Conservation (phyloP, 2,113 vertebrate species). For the Rhadina sibilatrix region DNA sequence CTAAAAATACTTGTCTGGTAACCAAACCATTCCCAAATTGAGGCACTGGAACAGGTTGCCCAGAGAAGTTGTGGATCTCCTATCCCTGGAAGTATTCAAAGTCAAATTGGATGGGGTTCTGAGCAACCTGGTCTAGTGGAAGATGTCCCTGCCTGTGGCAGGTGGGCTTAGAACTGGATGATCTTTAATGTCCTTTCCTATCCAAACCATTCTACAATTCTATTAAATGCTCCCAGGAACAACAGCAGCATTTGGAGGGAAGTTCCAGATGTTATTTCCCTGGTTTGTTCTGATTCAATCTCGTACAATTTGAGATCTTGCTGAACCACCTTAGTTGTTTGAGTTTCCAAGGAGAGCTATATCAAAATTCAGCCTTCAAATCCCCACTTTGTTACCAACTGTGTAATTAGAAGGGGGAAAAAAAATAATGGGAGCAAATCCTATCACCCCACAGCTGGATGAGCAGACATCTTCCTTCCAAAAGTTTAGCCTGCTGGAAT, state of each 20-base stretch:
- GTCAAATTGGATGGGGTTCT: background rate
- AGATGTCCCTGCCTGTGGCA: background rate
- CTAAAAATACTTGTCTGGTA: background rate
- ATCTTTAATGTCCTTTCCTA: background rate
- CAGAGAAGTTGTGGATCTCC: background rate
- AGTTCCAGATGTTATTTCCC: background rate
- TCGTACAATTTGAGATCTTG: background rate
- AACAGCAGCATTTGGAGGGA: background rate
- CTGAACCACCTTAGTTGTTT: background rate
- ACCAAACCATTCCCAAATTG: background rate
- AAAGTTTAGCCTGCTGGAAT: background rate
- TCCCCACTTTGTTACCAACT: background rate
- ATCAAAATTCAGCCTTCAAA: background rate
- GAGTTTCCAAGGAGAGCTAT: background rate
- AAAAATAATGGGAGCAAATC: background rate
- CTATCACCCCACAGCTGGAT: background rate
- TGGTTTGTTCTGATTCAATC: background rate
- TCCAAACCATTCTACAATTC: background rate
- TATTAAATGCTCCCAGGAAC: background rate
- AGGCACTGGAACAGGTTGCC: background rate
- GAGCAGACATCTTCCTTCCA: background rate
- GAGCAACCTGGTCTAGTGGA: background rate
- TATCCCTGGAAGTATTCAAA: background rate
- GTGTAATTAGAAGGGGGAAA: background rate
- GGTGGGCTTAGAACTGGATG: background rate